A percentile compares a stretch with the other conserved stretches of the same genome.
Evolutionary conservation across 2,888 invertebrate species (phyloP).

Genomic region (Tachina fera): DNA sequence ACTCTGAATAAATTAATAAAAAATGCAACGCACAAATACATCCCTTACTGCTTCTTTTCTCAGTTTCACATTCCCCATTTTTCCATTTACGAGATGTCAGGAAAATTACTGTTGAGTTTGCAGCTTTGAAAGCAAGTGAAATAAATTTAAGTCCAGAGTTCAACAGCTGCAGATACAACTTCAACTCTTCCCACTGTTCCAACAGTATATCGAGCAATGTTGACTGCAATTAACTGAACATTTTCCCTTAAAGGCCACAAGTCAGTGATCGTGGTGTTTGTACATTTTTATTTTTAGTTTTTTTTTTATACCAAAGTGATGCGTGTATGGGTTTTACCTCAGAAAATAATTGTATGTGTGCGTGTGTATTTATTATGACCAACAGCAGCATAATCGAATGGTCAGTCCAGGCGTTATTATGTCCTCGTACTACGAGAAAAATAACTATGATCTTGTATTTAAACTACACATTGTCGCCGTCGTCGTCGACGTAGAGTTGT

Average conservation of each 20-base stretch:
- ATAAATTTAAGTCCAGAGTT: too few relatives aligned
- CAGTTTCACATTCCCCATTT: too few relatives aligned
- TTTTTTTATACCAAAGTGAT: constrained; percentile 12
- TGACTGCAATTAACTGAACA: constrained; percentile 71
- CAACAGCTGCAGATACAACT: background rate
- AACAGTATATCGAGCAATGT: constrained; percentile 48
- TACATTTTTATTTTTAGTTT: constrained; percentile 25
- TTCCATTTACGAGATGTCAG: too few relatives aligned
- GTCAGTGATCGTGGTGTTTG: constrained; percentile 63
- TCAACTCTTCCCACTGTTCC: constrained; percentile 21
- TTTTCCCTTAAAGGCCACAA: constrained; percentile 72
- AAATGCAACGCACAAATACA: too few relatives aligned
- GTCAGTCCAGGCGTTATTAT: constrained; percentile 40
- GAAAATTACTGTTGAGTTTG: too few relatives aligned
- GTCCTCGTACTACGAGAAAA: constrained; percentile 61
- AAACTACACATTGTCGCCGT: constrained; percentile 44
- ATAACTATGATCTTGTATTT: constrained; percentile 58
- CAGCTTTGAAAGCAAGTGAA: too few relatives aligned
- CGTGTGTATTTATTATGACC: constrained; percentile 38
- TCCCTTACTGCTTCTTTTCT: too few relatives aligned
- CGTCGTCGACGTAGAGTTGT: constrained; percentile 62
- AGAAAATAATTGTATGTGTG: background rate
- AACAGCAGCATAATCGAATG: constrained; percentile 38
- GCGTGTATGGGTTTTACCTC: constrained; percentile 22
- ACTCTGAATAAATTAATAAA: too few relatives aligned